Conservation (phyloP, 2,113 vertebrate species). For the Progne subis region DNA sequence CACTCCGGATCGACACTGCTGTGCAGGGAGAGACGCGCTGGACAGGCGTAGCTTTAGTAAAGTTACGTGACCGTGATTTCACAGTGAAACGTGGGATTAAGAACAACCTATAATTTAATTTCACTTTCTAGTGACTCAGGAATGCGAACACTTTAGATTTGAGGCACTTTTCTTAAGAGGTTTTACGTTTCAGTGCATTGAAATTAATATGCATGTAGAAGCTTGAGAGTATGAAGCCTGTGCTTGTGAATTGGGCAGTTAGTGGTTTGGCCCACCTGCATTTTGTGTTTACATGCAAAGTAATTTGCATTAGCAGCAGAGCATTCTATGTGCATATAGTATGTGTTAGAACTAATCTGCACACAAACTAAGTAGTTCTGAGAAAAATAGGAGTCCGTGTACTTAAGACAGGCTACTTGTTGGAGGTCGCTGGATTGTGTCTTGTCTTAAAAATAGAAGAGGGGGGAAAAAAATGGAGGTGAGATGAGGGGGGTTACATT, state of each 20-base stretch:
- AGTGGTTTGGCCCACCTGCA: not conserved
- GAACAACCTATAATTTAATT: not conserved
- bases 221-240: not conserved
- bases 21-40: fast-evolving
- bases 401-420: not conserved
- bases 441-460: not conserved
- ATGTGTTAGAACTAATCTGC: not conserved
- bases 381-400: not conserved
- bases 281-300: not conserved
- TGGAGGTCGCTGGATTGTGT: not conserved
- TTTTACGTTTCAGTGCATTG: not conserved
- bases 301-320: not conserved
- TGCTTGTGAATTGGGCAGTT: not conserved
- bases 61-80: fast-evolving
- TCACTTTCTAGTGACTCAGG: not conserved
- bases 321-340: not conserved
- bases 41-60: not conserved
- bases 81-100: not conserved
- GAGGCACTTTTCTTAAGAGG: not conserved
- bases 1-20: fast-evolving
- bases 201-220: not conserved
- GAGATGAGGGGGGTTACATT: not conserved
- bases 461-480: fast-evolving
- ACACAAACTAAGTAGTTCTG: not conserved
- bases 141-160: not conserved